These are phyloP conservation scores for Dreissena polymorpha DNA, from an alignment of 1,140 invertebrate genomes.

Conservation along the genomic window DNA sequence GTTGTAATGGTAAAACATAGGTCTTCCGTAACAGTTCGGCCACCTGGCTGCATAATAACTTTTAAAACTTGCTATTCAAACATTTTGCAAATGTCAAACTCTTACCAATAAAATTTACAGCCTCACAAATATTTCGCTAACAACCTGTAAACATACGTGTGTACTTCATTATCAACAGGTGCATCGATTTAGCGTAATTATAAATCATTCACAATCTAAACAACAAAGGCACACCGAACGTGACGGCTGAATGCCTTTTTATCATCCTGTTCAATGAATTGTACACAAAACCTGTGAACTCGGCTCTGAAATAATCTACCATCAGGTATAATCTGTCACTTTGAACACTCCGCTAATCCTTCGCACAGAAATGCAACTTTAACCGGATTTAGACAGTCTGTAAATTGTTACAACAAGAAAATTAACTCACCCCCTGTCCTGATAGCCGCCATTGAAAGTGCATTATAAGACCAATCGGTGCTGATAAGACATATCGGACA, in stretches of 20 bases:
- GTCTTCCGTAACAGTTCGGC: background rate
- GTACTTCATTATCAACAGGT: conserved; percentile 9
- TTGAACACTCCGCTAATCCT: background rate
- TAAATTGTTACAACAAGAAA: conserved; percentile 17
- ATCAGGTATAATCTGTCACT: conserved; percentile 1
- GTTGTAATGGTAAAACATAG: background rate
- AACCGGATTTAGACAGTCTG: conserved; percentile 30
- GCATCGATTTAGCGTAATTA: conserved; percentile 8
- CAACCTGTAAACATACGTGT: background rate
- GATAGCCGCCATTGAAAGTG: conserved; percentile 14
- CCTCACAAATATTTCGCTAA: background rate
- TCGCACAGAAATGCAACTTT: conserved; percentile 6
- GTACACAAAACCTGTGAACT: conserved; percentile 6
- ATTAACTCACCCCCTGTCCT: conserved; percentile 15
- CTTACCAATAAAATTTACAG: background rate
- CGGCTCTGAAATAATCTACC: background rate
- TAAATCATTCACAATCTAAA: conserved; percentile 2
- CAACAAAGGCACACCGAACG: conserved; percentile 4
- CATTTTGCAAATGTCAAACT: background rate
- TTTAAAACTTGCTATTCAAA: background rate
- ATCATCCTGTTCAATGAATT: background rate
- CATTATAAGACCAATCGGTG: conserved; percentile 11
- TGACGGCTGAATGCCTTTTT: conserved; percentile 7
- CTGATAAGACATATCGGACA: background rate
- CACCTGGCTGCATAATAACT: background rate